Evolutionary conservation across 2,888 invertebrate genomes (phyloP).

Genomic region (Morinoia aosen): DNA sequence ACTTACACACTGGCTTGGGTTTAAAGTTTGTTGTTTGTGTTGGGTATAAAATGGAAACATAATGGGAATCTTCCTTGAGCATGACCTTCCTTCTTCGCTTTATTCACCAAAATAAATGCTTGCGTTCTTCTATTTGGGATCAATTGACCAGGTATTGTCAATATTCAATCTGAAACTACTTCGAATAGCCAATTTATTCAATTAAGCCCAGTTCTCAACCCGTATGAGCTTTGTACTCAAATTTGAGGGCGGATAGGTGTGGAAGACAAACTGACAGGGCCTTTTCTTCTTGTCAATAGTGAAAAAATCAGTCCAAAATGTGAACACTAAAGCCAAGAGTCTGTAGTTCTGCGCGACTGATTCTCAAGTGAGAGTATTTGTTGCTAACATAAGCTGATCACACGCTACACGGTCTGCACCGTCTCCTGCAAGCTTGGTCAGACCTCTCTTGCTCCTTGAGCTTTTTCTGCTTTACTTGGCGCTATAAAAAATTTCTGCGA

Average conservation of each 20-base stretch:
- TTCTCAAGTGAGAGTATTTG: not conserved
- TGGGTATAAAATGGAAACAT: conserved; percentile 17
- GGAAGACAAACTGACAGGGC: not conserved
- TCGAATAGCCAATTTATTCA: conserved; percentile 3
- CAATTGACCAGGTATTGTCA: not conserved
- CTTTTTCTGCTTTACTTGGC: not conserved
- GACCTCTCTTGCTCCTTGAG: not conserved
- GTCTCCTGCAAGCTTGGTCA: not conserved
- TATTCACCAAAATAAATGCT: not conserved
- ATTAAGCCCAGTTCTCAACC: not conserved
- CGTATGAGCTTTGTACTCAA: not conserved
- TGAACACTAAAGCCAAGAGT: not conserved
- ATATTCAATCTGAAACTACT: not conserved
- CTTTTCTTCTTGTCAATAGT: not conserved
- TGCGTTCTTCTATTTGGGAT: not conserved
- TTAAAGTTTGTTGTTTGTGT: conserved; percentile 9
- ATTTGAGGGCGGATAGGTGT: not conserved
- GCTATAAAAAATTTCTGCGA: not conserved
- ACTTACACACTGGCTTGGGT: not conserved
- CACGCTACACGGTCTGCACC: not conserved
- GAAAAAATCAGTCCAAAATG: not conserved
- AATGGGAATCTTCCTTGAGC: not conserved
- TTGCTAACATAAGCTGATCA: conserved; percentile 7
- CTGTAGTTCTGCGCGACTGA: not conserved
- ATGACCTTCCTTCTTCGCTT: not conserved